These are phyloP conservation scores for Temnothorax unifasciatus DNA, from an alignment of 2,888 invertebrate genomes.

Conservation along the genomic window DNA sequence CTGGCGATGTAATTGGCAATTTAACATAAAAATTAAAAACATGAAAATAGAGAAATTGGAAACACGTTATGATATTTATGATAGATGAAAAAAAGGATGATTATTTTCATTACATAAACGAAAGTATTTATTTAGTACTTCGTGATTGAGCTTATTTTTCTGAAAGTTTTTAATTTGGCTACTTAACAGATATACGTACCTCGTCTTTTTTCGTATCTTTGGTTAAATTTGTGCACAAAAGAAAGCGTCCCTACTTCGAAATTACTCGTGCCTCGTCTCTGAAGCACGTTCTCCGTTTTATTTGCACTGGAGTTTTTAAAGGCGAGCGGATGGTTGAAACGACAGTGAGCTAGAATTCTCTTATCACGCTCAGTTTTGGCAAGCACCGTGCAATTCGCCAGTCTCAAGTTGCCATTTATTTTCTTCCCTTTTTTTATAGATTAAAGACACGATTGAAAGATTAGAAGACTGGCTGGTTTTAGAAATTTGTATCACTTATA, in stretches of 20 bases:
- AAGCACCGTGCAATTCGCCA: background rate
- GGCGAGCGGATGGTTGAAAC: conserved; percentile 4
- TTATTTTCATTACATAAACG: background rate
- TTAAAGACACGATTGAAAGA: background rate
- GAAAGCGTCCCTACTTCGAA: background rate
- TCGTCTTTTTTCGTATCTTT: conserved; percentile 27
- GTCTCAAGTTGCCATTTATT: background rate
- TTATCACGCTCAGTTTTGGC: background rate
- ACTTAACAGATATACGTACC: conserved; percentile 35
- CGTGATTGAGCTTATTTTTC: background rate
- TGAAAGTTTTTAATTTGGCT: background rate
- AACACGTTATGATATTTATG: background rate
- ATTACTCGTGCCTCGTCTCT: conserved; percentile 27
- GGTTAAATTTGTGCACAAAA: conserved; percentile 1
- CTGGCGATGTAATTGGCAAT: background rate
- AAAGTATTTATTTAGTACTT: background rate
- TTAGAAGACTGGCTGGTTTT: background rate
- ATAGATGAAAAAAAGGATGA: background rate
- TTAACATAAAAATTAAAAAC: background rate
- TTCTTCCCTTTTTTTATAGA: background rate
- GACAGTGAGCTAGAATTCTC: background rate
- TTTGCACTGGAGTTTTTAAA: background rate
- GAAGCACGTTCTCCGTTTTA: conserved; percentile 3
- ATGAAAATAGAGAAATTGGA: background rate
- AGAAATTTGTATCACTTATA: background rate